phyloP scores from a whole-genome alignment of 2,797 vertebrate species.

The Ptychobarbus kaznakovi region DNA sequence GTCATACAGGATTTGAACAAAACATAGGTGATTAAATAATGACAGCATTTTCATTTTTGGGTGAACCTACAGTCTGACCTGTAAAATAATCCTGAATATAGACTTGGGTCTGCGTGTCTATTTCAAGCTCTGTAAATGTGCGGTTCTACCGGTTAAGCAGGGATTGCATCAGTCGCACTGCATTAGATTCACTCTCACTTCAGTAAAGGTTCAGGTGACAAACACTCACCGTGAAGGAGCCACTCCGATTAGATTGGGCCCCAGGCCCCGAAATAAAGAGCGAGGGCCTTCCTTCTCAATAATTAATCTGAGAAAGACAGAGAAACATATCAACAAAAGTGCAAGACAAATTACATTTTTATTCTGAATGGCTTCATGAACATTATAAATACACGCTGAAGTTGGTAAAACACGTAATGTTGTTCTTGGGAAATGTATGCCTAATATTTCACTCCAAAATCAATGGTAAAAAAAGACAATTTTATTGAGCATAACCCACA shows the following conservation, averaged over 20 bases:
- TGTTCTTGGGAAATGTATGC: neutral
- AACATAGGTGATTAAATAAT: too few relatives aligned
- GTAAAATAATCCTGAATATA: neutral
- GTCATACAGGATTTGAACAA: too few relatives aligned
- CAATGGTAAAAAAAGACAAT: neutral
- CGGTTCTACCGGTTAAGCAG: constrained; percentile 65
- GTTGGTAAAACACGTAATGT: neutral
- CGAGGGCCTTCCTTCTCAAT: constrained; percentile 95
- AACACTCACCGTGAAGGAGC: constrained; percentile 91
- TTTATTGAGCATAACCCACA: neutral
- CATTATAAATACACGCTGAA: neutral
- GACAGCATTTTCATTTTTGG: too few relatives aligned
- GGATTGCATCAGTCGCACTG: constrained; percentile 49
- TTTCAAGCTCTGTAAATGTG: constrained; percentile 40
- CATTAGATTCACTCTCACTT: constrained; percentile 48
- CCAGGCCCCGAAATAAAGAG: constrained; percentile 96
- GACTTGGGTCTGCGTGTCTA: neutral
- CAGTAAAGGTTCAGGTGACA: constrained; percentile 15
- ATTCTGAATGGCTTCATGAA: neutral
- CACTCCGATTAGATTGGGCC: constrained; percentile 96
- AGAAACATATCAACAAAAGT: constrained; percentile 11
- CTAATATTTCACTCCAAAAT: neutral
- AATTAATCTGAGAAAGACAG: constrained; percentile 84
- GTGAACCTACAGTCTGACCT: too few relatives aligned
- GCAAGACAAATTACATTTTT: neutral